These are phyloP conservation scores for Parascotia fuliginaria DNA, from an alignment of 2,888 invertebrate genomes.

Conservation along the genomic window DNA sequence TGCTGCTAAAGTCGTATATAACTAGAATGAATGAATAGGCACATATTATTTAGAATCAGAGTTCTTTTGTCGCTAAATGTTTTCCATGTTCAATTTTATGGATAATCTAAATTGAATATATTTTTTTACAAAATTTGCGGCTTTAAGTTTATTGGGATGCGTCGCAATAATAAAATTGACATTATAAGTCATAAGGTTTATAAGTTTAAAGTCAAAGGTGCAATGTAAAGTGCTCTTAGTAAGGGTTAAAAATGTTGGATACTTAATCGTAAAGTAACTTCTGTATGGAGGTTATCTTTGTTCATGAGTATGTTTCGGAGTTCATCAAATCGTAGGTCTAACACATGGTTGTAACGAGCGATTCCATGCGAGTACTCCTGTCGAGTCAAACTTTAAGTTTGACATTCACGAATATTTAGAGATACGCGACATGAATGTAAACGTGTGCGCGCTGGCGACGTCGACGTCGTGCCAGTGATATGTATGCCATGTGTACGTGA, in stretches of 20 bases:
- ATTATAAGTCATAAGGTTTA: not conserved
- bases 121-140: too few relatives aligned
- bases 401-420: conserved; percentile 35
- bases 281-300: conserved; percentile 13
- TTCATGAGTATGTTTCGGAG: conserved; percentile 60
- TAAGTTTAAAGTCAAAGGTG: conserved; percentile 25
- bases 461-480: too few relatives aligned
- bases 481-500: too few relatives aligned
- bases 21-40: too few relatives aligned
- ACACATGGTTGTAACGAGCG: conserved; percentile 45
- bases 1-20: too few relatives aligned
- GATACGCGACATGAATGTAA: conserved; percentile 28
- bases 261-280: not conserved
- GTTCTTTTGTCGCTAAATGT: too few relatives aligned
- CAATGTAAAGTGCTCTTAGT: conserved; percentile 34
- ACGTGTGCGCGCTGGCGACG: too few relatives aligned
- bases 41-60: too few relatives aligned
- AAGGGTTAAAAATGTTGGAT: conserved; percentile 9
- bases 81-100: too few relatives aligned
- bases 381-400: conserved; percentile 49
- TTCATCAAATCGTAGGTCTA: conserved; percentile 58
- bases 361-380: conserved; percentile 50
- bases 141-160: conserved; percentile 2
- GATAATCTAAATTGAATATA: too few relatives aligned
- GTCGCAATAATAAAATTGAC: not conserved